Base-by-base conservation (phyloP, 2,797 vertebrate species). In the Dromococcyx pavoninus region DNA sequence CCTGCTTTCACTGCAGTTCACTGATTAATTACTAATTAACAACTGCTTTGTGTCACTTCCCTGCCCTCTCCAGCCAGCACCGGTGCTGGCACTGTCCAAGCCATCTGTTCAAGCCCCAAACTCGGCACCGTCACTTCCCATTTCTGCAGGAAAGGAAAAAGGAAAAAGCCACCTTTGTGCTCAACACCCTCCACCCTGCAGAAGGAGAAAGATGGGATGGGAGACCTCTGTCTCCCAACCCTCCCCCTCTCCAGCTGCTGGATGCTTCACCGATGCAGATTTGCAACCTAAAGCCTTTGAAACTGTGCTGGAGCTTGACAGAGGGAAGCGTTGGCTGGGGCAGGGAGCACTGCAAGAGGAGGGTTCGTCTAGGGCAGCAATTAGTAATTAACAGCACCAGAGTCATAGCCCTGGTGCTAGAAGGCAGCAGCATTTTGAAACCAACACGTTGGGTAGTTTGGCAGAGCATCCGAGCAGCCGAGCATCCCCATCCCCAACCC, bases 21-120 rank as follows among this genome's bases (percentile, higher is more conserved):
- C 71, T 67, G 86, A 50, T 80, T 89, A 80, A 66, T 77, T 77
- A 64, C 94, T 89, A 79, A 91, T 94, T 89, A 94, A 79, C 83
- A 81, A 86, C 86, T 72, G 85, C 66, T 85, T 69, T 35, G n/a
- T 79, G 82, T 69, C 62, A 85, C 48, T 83, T 62, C 30, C 62
- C 62, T 84, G 41, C 70, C 86, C 56, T 66, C 4, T 1, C 58
- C 83, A 73, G 56, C 73, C 85, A 37, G 65, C 17, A 7, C 91
- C 19, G 9, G 82, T 51, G 48, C 3, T 96, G 92, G 91, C 86
- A 21, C 3, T 22, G 60, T 13, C 78, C 17, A 17, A n/a, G 48
- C 92, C 96, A 91, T 94, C 95, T 96, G 94, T 61, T 75, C 41
- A 11, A 27, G 58, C 41, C 48, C 57, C 2, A 2, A 41, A 27